These are phyloP conservation scores for Willisornis vidua DNA, from an alignment of 2,113 vertebrate genomes.

Conservation along the genomic window DNA sequence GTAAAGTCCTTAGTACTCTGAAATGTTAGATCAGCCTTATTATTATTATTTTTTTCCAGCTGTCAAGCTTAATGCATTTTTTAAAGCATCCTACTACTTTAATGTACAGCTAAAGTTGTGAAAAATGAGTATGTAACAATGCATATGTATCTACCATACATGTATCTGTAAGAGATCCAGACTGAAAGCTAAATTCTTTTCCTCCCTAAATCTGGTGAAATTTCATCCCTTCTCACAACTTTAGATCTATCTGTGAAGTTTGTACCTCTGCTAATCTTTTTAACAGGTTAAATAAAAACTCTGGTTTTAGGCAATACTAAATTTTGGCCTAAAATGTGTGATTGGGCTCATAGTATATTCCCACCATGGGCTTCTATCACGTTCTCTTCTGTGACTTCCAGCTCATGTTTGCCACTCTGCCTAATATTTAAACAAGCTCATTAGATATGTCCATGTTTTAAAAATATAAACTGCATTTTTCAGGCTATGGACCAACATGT, in stretches of 20 bases:
- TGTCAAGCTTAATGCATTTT: conserved; percentile 13
- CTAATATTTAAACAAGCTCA: conserved; percentile 39
- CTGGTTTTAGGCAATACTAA: neutral
- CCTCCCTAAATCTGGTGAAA: neutral
- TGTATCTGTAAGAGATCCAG: neutral
- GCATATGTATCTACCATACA: neutral
- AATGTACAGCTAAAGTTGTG: neutral
- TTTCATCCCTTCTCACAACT: neutral
- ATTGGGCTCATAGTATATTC: neutral
- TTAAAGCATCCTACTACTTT: conserved; percentile 24
- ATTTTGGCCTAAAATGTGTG: neutral
- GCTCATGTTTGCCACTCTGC: neutral
- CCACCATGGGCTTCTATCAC: neutral
- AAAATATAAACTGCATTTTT: conserved; percentile 51
- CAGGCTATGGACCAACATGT: conserved; percentile 51
- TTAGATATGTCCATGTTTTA: neutral
- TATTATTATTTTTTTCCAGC: neutral
- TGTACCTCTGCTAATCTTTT: neutral
- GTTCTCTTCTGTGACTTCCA: neutral
- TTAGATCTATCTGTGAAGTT: neutral
- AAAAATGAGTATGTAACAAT: neutral
- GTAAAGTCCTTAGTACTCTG: conserved; percentile 7
- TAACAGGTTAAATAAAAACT: neutral
- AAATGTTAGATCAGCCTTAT: neutral
- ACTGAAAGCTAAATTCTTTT: neutral